Evolutionary conservation across 2,888 invertebrate species (phyloP).

Genomic region (Invenusta paracnida): DNA sequence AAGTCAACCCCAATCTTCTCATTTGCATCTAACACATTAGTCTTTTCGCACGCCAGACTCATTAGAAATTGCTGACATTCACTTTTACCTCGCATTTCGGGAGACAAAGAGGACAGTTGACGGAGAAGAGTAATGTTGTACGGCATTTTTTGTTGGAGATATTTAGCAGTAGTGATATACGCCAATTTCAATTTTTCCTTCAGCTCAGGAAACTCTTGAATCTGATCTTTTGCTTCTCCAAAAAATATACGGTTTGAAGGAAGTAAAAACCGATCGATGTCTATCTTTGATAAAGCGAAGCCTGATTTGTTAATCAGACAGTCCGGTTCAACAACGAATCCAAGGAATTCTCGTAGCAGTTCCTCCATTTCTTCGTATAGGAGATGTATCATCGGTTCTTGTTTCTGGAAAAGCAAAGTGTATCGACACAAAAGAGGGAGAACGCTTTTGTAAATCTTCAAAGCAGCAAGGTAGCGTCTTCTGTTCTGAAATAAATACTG

Average conservation of each 20-base stretch:
- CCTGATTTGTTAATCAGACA: background rate
- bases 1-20: background rate
- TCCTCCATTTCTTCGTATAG: constrained; percentile 8
- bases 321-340: constrained; percentile 4
- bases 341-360: constrained; percentile 11
- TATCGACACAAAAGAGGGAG: background rate
- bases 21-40: background rate
- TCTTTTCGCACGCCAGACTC: background rate
- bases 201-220: background rate
- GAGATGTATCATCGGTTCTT: background rate
- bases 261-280: background rate
- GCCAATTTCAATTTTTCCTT: background rate
- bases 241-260: background rate
- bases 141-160: constrained; percentile 19
- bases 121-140: background rate
- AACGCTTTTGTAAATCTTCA: constrained; percentile 12
- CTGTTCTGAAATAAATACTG: background rate
- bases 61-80: background rate
- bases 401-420: constrained; percentile 17
- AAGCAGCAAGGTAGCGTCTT: background rate
- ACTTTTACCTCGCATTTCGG: background rate
- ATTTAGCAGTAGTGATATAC: background rate
- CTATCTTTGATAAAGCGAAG: background rate
- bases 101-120: constrained; percentile 4
- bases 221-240: background rate